A percentile compares a stretch with the other conserved stretches of the same genome.
Conservation (phyloP, 2,113 vertebrate species). For the Ariopsis seemanni region DNA sequence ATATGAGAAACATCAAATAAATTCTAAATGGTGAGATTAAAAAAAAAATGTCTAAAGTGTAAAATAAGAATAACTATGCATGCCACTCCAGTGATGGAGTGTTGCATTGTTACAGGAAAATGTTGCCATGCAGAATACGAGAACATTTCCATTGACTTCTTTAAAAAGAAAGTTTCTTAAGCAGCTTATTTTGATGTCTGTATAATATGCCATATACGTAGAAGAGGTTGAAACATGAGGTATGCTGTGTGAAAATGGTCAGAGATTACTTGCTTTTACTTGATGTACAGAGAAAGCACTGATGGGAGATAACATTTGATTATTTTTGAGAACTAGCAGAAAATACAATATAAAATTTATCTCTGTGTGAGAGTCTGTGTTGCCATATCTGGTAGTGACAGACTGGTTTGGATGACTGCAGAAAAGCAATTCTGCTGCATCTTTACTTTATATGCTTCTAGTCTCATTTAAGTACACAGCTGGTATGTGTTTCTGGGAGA, state of each 20-base stretch:
- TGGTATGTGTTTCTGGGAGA: neutral
- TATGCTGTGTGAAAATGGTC: neutral
- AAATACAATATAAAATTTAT: neutral
- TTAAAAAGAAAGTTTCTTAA: neutral
- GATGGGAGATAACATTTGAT: neutral
- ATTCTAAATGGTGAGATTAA: neutral
- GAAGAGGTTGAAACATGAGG: neutral
- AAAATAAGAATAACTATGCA: neutral
- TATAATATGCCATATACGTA: neutral
- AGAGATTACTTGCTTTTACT: neutral
- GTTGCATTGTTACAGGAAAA: neutral
- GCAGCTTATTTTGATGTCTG: neutral
- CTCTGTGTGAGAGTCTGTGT: neutral
- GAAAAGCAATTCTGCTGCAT: neutral
- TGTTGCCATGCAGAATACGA: neutral
- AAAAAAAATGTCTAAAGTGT: neutral
- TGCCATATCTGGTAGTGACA: neutral
- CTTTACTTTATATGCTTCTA: neutral
- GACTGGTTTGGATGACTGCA: neutral
- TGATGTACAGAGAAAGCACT: neutral
- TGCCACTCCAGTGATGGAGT: neutral
- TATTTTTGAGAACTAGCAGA: neutral
- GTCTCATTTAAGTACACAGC: neutral
- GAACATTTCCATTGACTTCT: neutral
- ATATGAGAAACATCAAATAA: neutral